phyloP scores from a whole-genome alignment of 2,113 vertebrate genomes.

The Strigops habroptila region DNA sequence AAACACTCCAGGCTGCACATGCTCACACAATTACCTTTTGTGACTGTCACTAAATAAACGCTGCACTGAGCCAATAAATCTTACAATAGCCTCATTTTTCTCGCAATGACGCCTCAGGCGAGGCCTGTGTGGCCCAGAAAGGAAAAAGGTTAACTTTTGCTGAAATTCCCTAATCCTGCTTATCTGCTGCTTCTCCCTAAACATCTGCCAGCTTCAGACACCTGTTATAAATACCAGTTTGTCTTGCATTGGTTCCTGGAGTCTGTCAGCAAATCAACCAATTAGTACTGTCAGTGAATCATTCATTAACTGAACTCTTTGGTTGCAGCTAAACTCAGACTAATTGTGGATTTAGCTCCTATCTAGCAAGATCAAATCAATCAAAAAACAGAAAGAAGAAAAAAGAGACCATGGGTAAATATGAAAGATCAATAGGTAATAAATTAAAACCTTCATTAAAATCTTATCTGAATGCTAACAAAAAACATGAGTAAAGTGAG shows the following conservation, averaged over 20 bases:
- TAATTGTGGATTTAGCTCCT: conserved; percentile 4
- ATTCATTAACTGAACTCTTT: conserved; percentile 19
- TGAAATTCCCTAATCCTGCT: conserved; percentile 9
- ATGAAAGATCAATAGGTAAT: background rate
- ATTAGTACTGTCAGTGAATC: background rate
- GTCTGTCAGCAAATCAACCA: background rate
- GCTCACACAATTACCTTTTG: background rate
- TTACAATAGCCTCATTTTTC: conserved; percentile 38
- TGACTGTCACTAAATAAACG: background rate
- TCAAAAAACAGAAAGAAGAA: background rate
- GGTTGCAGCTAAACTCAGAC: background rate
- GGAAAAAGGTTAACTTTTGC: conserved; percentile 24
- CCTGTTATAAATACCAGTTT: conserved; percentile 1
- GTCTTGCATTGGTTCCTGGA: background rate
- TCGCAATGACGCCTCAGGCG: background rate
- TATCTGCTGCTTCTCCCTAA: conserved; percentile 15
- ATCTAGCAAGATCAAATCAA: background rate
- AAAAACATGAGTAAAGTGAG: background rate
- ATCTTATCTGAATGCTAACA: conserved; percentile 1
- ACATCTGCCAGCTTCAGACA: conserved; percentile 21
- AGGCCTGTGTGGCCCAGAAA: background rate
- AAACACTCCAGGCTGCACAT: conserved; percentile 18
- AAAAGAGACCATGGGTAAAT: background rate
- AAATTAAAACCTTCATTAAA: background rate
- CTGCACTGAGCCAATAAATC: background rate